Base-by-base conservation (phyloP, 2,113 vertebrate species). In the Corvus hawaiiensis region DNA sequence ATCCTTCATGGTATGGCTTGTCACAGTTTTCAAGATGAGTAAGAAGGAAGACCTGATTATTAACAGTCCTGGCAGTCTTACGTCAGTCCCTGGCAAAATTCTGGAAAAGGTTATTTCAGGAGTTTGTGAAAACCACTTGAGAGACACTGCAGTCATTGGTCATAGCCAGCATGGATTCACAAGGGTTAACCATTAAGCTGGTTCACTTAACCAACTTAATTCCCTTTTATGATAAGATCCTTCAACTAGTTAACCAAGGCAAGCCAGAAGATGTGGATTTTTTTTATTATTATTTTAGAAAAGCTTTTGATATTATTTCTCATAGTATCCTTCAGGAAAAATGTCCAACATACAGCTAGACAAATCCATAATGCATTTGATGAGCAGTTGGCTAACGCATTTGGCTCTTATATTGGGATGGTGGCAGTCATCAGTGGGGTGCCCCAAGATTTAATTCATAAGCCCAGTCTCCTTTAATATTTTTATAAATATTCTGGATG, bases 141-240 rank as follows among this genome's bases (percentile, higher is more conserved):
- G 51, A 77, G 7, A 32, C 20, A 44, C 18, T 6, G 12, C 6
- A 35, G 41, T 71, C 24, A 30, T 14, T 72, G 28, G 18, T 44
- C 28, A 67, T 30, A 81, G 21, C 16, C 58, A 82, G 9, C 16
- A 72, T 0, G 0, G 48, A 35, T 12, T 77, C 52, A 56, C 1
- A 1, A 48, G 4, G 1, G 4, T 22, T 48, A 56, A 52, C 6
- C n/a, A 30, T 14, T 48, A 55, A 20, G 13, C 9, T 35, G 9
- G n/a, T 63, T 37, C 19, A 9, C 12, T 72, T 78, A 73, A 58
- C 3, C 7, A 56, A 4, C 5, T 54, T 75, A n/a, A 28, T 56
- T 67, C 30, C 9, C 22, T 73, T 85, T 73, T 33, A 46, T 11
- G 6, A 37, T 22, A 56, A 51, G 22, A 22, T 33, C 7, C 33